Base-by-base conservation (phyloP, 2,113 vertebrate genomes). In the Alethe castanea region DNA sequence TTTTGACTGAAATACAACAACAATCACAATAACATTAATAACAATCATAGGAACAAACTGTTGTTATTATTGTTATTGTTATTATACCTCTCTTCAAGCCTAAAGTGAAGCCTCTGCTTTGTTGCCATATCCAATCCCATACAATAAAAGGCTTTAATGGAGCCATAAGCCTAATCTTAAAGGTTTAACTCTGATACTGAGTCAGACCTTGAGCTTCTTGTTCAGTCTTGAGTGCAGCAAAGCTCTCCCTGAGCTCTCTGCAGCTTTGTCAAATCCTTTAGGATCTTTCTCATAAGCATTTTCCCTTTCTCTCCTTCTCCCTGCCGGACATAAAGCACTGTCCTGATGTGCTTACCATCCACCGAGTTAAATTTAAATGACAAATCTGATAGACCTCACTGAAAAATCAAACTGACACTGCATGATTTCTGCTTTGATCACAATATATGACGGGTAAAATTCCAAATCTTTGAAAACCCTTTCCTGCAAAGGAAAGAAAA, bases 261-360 rank as follows among this genome's bases (percentile, higher is more conserved):
- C 33, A 73, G 36, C 33, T 77, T 66, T 86, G 40, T 65, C 61
- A 84, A 44, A 94, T 78, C 66, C 54, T 52, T 44, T 24, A 67
- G 70, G 33, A 52, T 65, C 48, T 66, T 72, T 33, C 45, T 73
- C 14, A 14, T 28, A 10, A 72, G 81, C 29, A 38, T 67, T 83
- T 83, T 76, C 52, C 56, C 64, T 67, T 60, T 64, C n/a, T 25
- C 17, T 54, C 14, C 6, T 3, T 33, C 62, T 61, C 33, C 1
- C 38, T 59, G 52, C 44, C 4, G 1, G 1, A 70, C 1, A 1
- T 23, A 59, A 48, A 7, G 2, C 9, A 9, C 24, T 0, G 0
- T 56, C 66, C 48, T 4, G 2, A 40, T 1, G 5, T 22, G 23
- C 20, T 61, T 24, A 29, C 16, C 50, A 47, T 47, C 19, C 35